phyloP scores from a whole-genome alignment of 92 coral and sea anemone genomes.

The Anthopleura xanthogrammica region DNA sequence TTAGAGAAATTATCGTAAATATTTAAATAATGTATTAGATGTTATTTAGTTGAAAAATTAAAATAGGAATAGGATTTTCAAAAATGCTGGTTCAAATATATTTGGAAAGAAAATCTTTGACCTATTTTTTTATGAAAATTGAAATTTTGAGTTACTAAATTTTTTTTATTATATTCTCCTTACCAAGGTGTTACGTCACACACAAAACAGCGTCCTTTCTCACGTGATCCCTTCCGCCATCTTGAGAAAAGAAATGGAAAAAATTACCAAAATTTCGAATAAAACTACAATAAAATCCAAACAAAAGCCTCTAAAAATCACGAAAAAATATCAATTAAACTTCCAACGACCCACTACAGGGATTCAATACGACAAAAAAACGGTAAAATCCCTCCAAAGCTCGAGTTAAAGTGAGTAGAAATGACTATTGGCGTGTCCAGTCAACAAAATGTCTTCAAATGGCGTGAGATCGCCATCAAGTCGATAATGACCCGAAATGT shows the following conservation, averaged over 20 bases:
- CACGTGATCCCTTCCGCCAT: conserved; percentile 89
- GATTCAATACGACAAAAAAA: background rate
- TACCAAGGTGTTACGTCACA: conserved; percentile 59
- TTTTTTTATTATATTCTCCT: conserved; percentile 55
- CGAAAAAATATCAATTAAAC: conserved; percentile 39
- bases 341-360: conserved; percentile 22
- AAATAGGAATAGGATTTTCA: no score
- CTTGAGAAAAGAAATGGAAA: conserved; percentile 62
- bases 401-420: background rate
- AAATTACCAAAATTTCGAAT: conserved; percentile 40
- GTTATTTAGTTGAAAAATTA: no score
- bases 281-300: conserved; percentile 27
- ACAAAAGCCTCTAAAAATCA: conserved; percentile 29
- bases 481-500: background rate
- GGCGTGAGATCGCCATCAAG: conserved; percentile 5
- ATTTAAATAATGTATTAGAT: no score
- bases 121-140: background rate
- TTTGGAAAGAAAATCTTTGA: no score
- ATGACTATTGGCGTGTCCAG: no score
- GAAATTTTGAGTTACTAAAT: background rate
- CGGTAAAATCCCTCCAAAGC: background rate
- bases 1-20: no score
- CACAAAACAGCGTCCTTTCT: conserved; percentile 8
- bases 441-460: conserved; percentile 6
- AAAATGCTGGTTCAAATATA: no score